These are phyloP conservation scores for Ephestia elutella DNA, from an alignment of 1,140 invertebrate species.

Conservation along the genomic window DNA sequence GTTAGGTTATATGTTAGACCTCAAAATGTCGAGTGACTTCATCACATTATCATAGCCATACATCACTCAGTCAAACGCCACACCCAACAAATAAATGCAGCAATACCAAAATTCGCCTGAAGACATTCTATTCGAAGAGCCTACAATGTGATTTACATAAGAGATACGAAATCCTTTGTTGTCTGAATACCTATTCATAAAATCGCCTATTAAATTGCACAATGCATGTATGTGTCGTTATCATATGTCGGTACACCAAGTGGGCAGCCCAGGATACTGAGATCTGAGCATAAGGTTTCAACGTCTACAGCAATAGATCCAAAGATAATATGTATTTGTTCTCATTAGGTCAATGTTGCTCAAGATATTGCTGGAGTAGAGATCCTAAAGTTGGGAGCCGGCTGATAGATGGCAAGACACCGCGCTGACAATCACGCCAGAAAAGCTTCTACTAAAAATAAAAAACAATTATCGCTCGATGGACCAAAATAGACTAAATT, in stretches of 20 bases:
- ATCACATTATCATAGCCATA: constrained; percentile 47
- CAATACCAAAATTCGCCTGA: constrained; percentile 40
- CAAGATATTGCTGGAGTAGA: too few species aligned
- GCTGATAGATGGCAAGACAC: too few species aligned
- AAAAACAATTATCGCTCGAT: too few species aligned
- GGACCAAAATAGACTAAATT: too few species aligned
- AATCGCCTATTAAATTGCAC: constrained; percentile 46
- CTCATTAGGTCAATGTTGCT: too few species aligned
- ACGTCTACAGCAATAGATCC: background rate
- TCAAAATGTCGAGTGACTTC: constrained; percentile 44
- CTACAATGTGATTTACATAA: constrained; percentile 58
- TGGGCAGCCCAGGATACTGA: constrained; percentile 8
- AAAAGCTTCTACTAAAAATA: too few species aligned
- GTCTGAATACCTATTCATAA: constrained; percentile 55
- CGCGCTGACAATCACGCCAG: too few species aligned
- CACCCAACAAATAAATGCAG: constrained; percentile 46
- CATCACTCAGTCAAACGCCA: constrained; percentile 33
- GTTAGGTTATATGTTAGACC: constrained; percentile 4
- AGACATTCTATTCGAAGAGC: constrained; percentile 47
- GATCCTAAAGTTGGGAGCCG: too few species aligned
- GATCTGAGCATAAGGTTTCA: background rate
- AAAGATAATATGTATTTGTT: too few species aligned
- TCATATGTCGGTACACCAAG: constrained; percentile 17
- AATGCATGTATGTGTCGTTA: constrained; percentile 32
- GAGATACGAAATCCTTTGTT: constrained; percentile 61